Percentiles rank a stretch among this genome's conserved stretches.
Conservation (phyloP, 2,888 invertebrate species). For the Strigamia transsilvanica region DNA sequence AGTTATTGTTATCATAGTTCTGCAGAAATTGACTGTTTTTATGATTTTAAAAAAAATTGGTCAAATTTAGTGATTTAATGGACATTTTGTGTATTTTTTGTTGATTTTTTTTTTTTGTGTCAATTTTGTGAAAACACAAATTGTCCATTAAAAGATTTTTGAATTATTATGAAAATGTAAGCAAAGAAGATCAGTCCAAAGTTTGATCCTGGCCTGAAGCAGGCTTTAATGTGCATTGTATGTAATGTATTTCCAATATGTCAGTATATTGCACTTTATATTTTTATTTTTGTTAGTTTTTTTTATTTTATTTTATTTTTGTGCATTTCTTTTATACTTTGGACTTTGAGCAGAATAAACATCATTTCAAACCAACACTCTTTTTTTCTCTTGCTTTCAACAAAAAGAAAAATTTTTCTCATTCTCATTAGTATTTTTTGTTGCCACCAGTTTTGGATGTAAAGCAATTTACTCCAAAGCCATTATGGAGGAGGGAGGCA, state of each 20-base stretch:
- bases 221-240: conserved; percentile 18
- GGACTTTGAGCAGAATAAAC: conserved; percentile 38
- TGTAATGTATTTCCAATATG: conserved; percentile 26
- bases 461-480: neutral
- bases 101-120: neutral
- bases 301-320: neutral
- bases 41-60: no score
- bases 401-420: neutral
- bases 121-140: no score
- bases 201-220: conserved; percentile 38
- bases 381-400: neutral
- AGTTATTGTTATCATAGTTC: neutral
- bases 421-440: neutral
- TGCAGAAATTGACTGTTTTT: neutral
- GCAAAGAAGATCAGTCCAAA: conserved; percentile 2
- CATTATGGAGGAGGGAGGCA: neutral
- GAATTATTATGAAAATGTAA: conserved; percentile 9
- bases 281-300: neutral
- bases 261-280: conserved; percentile 10
- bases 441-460: neutral
- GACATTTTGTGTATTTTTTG: neutral
- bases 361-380: neutral
- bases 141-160: neutral
- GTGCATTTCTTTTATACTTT: conserved; percentile 20
- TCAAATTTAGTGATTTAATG: no score